These are phyloP conservation scores for chimpanzee (Pan troglodytes) DNA, from an alignment of 2,113 vertebrate species.

Conservation along the genomic window NHGRI_mPanTro3-v2.1_pri NC_086015.1:100919501-100920000, in stretches of 20 bases:
- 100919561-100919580: background rate
- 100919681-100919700: background rate
- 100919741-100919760: slow-evolving; percentile 3
- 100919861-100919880: background rate
- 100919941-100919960: slow-evolving; percentile 38
- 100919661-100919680: background rate
- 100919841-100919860: background rate
- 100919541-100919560: background rate
- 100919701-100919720: background rate
- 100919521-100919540: background rate
- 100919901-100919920: slow-evolving; percentile 22
- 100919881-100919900: background rate
- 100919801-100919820: background rate
- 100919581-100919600: background rate
- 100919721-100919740: background rate
- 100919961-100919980: background rate
- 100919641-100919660: background rate
- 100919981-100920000: background rate
- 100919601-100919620: background rate
- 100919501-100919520: background rate
- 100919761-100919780: background rate
- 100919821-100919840: background rate
- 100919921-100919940: slow-evolving; percentile 10
- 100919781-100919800: background rate
- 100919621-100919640: background rate